Base-by-base conservation (phyloP, 1,140 invertebrate species). In the Ips typographus region DNA sequence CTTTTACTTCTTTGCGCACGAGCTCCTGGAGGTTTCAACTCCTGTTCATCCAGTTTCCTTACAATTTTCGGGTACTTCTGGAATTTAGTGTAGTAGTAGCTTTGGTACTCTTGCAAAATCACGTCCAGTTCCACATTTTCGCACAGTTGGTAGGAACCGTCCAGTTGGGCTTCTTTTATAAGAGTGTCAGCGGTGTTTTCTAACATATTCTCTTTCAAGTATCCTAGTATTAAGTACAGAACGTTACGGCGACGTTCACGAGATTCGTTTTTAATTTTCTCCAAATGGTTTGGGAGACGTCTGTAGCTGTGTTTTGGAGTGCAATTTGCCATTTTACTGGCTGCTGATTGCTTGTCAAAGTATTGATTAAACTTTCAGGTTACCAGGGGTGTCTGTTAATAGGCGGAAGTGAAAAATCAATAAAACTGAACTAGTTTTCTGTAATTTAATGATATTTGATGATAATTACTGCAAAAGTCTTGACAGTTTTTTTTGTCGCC, bases 81-180 rank as follows among this genome's bases (percentile, higher is more conserved):
- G 80, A 94, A 96, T 75, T 93, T 89, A 36, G 92, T 82, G 73
- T 88, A 87, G 80, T 94, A 95, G 83, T 93, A 97, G 59, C 90
- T 90, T 72, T 91, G 91, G 80, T 93, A 98, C 73, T 97, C 94
- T 82, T 93, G 86, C 53, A 97, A 80, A 66, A 98, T 91, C 22
- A 89, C 91, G 62, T 92, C 89, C 71, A 98, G 81, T 78, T 96
- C 93, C 63, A 97, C 88, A 74, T 97, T 97, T 74, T 98, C 95
- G 81, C 95, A 97, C 1, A 96, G 84, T 75, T 88, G 83, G 81
- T 89, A 90, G 3, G n/a, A 56, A 1, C 85, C 79, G 1, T 84
- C 76, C 38, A 94, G 82, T 36, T 87, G 83, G 1, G 91, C 91
- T 81, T 96, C 94, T 22, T 81, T 81, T 8, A 81, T 80, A 47